Evolutionary conservation across 2,888 invertebrate genomes (phyloP).

Genomic region (Leptinotarsa peninsularis): DNA sequence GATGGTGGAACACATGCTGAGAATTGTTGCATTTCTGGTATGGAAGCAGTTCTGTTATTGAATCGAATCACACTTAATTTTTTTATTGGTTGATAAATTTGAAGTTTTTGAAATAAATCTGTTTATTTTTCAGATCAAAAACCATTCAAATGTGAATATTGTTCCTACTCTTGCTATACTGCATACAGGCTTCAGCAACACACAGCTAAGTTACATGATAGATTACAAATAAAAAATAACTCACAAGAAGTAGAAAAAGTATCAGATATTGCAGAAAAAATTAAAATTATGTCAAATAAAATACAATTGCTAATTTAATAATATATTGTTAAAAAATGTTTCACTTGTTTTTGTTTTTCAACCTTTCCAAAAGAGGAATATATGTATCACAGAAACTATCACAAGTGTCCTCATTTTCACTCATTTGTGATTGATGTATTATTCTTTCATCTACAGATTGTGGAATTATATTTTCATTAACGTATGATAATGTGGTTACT

Average conservation of each 20-base stretch:
- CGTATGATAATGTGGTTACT: slow-evolving; percentile 4
- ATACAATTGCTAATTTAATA: background rate
- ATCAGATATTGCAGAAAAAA: background rate
- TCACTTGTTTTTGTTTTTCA: slow-evolving; percentile 47
- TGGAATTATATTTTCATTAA: slow-evolving; percentile 10
- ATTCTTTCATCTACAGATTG: slow-evolving; percentile 12
- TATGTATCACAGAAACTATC: slow-evolving; percentile 52
- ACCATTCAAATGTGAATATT: slow-evolving; percentile 56
- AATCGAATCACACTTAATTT: too few species aligned
- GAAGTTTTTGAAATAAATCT: too few species aligned
- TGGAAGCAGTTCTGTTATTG: too few species aligned
- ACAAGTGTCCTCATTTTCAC: slow-evolving; percentile 26
- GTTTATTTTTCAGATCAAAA: slow-evolving; percentile 35
- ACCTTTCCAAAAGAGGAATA: slow-evolving; percentile 55
- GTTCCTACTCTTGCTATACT: slow-evolving; percentile 57
- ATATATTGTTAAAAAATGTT: background rate
- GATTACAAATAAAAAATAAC: background rate
- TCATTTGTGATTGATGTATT: background rate
- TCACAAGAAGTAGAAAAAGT: background rate
- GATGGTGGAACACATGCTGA: too few species aligned
- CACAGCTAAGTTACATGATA: slow-evolving; percentile 53
- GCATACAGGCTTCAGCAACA: slow-evolving; percentile 56
- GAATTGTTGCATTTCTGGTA: too few species aligned
- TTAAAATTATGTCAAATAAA: background rate
- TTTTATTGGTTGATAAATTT: too few species aligned